A percentile compares a stretch with the other conserved stretches of the same genome.
phyloP scores from a whole-genome alignment of 2,113 vertebrate genomes.

The Eurypyga helias region DNA sequence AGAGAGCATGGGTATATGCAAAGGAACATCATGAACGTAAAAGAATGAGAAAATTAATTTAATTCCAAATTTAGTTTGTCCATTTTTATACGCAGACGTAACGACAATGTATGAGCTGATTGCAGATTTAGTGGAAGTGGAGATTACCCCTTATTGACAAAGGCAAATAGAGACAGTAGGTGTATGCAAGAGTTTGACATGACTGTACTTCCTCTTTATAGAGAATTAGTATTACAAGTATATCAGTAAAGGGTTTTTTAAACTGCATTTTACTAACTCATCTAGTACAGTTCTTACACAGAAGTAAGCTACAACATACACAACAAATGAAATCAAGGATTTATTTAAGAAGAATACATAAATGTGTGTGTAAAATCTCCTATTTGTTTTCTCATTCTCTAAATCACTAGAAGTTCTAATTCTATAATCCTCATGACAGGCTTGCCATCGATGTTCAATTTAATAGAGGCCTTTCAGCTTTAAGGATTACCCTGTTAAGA shows the following conservation, averaged over 20 bases:
- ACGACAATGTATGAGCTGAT: background rate
- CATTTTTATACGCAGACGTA: background rate
- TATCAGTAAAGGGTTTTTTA: background rate
- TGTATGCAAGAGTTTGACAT: background rate
- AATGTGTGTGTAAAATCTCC: constrained; percentile 46
- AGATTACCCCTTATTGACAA: background rate
- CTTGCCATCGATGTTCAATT: constrained; percentile 71
- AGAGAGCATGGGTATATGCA: accelerated
- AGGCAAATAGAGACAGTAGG: background rate
- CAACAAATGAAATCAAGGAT: constrained; percentile 72
- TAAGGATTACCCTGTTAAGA: constrained; percentile 71
- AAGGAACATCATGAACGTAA: background rate
- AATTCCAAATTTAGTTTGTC: background rate
- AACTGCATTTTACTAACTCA: background rate
- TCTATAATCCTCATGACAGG: constrained; percentile 71
- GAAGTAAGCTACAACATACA: constrained; percentile 25
- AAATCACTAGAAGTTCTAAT: constrained; percentile 69
- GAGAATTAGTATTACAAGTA: background rate
- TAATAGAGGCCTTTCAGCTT: constrained; percentile 68
- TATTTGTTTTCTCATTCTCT: constrained; percentile 70
- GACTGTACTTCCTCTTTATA: background rate
- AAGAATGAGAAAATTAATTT: background rate
- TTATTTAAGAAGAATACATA: constrained; percentile 69
- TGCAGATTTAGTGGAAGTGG: background rate
- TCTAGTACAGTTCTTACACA: background rate